These are phyloP conservation scores for Ophioninae sp. DNA, from an alignment of 2,888 invertebrate species.

Conservation along the genomic window DNA sequence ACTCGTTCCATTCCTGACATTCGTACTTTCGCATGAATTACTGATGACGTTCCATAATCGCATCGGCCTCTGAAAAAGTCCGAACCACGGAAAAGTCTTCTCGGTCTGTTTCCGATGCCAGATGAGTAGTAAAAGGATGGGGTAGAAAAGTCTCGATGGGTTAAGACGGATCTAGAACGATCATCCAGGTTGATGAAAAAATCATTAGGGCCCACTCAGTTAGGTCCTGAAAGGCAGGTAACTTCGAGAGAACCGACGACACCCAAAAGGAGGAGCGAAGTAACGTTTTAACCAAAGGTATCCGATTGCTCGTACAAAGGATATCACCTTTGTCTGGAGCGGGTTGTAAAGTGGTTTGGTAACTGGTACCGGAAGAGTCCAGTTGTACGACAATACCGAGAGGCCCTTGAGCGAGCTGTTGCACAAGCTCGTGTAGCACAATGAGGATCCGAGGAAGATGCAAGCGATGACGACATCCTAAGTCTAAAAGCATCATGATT, in stretches of 20 bases:
- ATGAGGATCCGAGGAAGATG: slow-evolving; percentile 61
- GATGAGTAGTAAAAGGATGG: background rate
- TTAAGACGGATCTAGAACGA: background rate
- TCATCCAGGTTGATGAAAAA: background rate
- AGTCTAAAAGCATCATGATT: slow-evolving; percentile 80
- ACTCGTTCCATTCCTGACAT: background rate
- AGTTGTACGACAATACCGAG: slow-evolving; percentile 16
- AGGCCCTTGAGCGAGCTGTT: slow-evolving; percentile 5
- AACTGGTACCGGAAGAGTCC: slow-evolving; percentile 20
- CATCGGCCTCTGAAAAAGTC: background rate
- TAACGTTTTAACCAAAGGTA: background rate
- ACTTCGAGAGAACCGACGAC: too few relatives aligned
- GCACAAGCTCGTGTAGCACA: background rate
- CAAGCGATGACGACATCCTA: slow-evolving; percentile 68
- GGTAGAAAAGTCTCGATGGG: background rate
- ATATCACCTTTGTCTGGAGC: slow-evolving; percentile 1
- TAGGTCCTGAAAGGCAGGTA: too few relatives aligned
- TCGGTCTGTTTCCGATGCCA: background rate
- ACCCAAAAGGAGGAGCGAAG: too few relatives aligned
- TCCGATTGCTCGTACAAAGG: background rate
- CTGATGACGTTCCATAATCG: background rate
- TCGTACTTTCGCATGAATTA: background rate
- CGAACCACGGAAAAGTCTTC: background rate
- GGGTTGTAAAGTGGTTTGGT: slow-evolving; percentile 41
- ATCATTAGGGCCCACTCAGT: too few relatives aligned